These are phyloP conservation scores for Nesidiocoris tenuis DNA, from an alignment of 2,888 invertebrate genomes.

Conservation along the genomic window DNA sequence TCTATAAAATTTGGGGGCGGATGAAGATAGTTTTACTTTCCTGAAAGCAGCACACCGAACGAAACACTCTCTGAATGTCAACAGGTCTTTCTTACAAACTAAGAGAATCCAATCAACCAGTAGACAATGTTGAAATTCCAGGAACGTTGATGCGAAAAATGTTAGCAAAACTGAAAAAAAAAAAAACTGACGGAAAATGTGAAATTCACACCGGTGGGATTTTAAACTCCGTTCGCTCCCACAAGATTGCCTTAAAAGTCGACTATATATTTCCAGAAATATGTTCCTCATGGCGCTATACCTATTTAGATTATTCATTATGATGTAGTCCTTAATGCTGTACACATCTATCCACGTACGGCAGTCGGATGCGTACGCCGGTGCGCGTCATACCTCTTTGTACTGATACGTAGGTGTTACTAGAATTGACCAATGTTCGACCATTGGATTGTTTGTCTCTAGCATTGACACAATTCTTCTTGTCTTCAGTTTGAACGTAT, in stretches of 20 bases:
- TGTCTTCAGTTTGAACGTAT: not conserved
- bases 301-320: conserved; percentile 27
- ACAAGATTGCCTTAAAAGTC: conserved; percentile 40
- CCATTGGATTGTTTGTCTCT: not conserved
- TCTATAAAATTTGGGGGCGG: not conserved
- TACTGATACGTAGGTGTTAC: conserved; percentile 1
- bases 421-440: not conserved
- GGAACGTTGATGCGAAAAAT: too few species aligned
- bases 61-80: not conserved
- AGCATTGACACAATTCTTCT: not conserved
- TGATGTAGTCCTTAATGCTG: conserved; percentile 5
- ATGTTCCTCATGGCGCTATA: conserved; percentile 41
- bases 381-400: conserved; percentile 32
- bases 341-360: conserved; percentile 28
- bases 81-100: too few species aligned
- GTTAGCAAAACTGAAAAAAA: conserved; percentile 4
- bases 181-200: conserved; percentile 21
- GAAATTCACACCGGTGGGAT: conserved; percentile 21
- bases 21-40: not conserved
- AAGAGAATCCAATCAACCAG: too few species aligned
- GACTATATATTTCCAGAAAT: conserved; percentile 38
- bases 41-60: too few species aligned
- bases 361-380: conserved; percentile 20
- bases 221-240: conserved; percentile 37
- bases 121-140: too few species aligned